Percentiles rank a stretch among this genome's conserved stretches.
Conservation (phyloP, 1,140 invertebrate species). For the Hypothenemus hampei region DNA sequence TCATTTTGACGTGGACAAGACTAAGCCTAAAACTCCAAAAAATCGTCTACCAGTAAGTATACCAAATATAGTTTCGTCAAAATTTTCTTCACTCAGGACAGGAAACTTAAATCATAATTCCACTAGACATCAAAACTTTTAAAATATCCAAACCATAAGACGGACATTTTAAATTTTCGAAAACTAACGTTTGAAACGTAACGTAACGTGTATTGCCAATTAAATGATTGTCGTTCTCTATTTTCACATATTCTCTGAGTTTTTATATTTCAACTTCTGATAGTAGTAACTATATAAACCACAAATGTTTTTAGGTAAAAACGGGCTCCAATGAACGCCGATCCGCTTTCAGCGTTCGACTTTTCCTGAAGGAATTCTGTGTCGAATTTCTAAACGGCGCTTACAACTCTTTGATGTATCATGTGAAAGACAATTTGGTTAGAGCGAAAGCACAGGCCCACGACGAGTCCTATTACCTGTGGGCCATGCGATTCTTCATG, state of each 20-base stretch:
- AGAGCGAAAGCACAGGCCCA: slow-evolving; percentile 58
- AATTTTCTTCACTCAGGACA: too few relatives aligned
- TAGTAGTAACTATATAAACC: too few relatives aligned
- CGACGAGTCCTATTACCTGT: slow-evolving; percentile 92
- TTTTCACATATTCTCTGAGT: too few relatives aligned
- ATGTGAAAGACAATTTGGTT: slow-evolving; percentile 65
- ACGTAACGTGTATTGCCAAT: too few relatives aligned
- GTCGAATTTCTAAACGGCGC: slow-evolving; percentile 85
- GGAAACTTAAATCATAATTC: too few relatives aligned
- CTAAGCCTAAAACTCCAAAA: slow-evolving; percentile 59
- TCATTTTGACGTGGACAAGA: slow-evolving; percentile 73
- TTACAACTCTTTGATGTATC: slow-evolving; percentile 87
- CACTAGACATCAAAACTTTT: too few relatives aligned
- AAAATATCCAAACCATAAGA: too few relatives aligned
- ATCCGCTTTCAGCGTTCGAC: slow-evolving; percentile 74
- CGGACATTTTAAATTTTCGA: too few relatives aligned
- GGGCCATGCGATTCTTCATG: slow-evolving; percentile 95
- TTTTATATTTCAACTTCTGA: too few relatives aligned
- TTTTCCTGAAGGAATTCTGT: slow-evolving; percentile 92
- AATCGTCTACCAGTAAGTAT: slow-evolving; percentile 58
- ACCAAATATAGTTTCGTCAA: too few relatives aligned
- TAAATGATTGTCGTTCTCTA: too few relatives aligned
- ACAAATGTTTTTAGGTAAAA: slow-evolving; percentile 23
- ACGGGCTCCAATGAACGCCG: slow-evolving; percentile 52
- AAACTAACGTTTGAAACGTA: too few relatives aligned